Base-by-base conservation (phyloP, 1,140 invertebrate genomes). In the Dufourea novaeangliae region DNA sequence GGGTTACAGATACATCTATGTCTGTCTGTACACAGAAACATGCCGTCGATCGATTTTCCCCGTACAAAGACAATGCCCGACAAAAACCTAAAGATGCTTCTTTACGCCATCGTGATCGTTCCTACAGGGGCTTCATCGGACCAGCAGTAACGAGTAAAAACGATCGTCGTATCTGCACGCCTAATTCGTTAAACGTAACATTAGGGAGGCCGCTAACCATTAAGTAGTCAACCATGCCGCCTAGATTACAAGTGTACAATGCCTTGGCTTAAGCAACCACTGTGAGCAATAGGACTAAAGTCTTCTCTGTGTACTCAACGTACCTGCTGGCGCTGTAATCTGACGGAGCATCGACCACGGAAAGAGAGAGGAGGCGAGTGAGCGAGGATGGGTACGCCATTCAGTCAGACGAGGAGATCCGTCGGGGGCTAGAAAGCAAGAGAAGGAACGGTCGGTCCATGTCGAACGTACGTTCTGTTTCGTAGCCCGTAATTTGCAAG, bases 401-500 rank as follows among this genome's bases (percentile, higher is more conserved):
- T n/a, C n/a, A 17, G 29, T 3, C 2, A 11, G 29, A 27, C 10
- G 25, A 68, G 27, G 63, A 37, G 25, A n/a, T 50, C 20, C 14
- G 20, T 7, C 2, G 4, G 11, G 32, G 41, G 63, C 1, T 17
- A n/a, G 25, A 39, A 56, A 44, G 52, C 41, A 22, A 59, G 25
- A 39, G 54, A 50, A 29, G 63, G 75, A 41, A 41, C 54, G 11
- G 69, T 74, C 67, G 82, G 77, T 83, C 81, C 81, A 64, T 83
- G 83, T 83, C 81, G 62, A 83, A 75, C 77, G 77, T 84, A 80
- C 82, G 78, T 76, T 83, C 77, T 77, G 81, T 79, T 70, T 67
- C 82, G 62, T 70, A 70, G 71, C 79, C n/a, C 82, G 80, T 86
- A 87, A 87, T 87, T 87, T 87, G 86, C 86, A 83, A 87, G 83